phyloP scores from a whole-genome alignment of 2,113 vertebrate genomes.

The Hyperopisus bebe region DNA sequence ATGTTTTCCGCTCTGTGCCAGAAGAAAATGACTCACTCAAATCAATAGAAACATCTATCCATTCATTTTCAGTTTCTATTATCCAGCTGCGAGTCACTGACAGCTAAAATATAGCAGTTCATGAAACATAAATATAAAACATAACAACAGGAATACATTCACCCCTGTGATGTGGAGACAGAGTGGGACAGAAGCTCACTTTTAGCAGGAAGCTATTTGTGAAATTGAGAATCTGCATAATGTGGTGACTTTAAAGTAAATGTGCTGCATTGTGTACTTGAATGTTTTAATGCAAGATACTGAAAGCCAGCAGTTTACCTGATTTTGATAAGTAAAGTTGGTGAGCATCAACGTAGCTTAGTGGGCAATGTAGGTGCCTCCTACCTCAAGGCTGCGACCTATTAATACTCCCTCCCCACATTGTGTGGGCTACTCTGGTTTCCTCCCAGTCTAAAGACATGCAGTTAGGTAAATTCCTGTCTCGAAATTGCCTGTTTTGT shows the following conservation, averaged over 20 bases:
- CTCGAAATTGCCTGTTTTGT: background rate
- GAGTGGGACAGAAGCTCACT: background rate
- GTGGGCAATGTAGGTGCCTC: background rate
- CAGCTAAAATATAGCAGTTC: background rate
- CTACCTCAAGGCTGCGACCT: background rate
- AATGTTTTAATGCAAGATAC: background rate
- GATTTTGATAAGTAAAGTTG: background rate
- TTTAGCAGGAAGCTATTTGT: background rate
- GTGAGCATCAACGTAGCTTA: background rate
- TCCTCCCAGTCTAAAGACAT: background rate
- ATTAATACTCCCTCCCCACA: background rate
- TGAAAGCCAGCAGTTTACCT: background rate
- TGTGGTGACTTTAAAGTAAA: background rate
- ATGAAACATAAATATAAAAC: background rate
- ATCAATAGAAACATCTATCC: conserved; percentile 5
- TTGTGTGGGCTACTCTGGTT: background rate
- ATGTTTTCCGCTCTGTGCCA: background rate
- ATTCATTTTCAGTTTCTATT: background rate
- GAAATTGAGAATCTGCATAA: background rate
- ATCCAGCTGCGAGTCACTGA: background rate
- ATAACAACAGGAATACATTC: background rate
- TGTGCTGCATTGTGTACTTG: background rate
- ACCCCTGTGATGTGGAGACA: background rate
- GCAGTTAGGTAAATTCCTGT: background rate
- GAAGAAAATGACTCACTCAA: background rate